These are phyloP conservation scores for Crocallis elinguaria DNA, from an alignment of 2,888 invertebrate genomes.

Conservation along the genomic window DNA sequence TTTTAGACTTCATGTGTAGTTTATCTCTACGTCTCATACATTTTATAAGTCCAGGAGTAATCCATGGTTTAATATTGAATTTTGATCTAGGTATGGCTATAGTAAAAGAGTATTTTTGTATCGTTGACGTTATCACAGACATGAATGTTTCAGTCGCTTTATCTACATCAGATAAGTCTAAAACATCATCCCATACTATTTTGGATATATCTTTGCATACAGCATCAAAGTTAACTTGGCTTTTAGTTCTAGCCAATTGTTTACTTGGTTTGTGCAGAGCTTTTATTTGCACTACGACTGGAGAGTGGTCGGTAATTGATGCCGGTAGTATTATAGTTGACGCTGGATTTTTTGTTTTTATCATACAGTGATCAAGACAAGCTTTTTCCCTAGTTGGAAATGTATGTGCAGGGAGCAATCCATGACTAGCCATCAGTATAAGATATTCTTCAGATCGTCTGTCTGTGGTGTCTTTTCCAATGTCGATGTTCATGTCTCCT, in stretches of 20 bases:
- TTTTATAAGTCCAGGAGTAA: no score
- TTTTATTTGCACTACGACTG: neutral
- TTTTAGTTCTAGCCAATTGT: neutral
- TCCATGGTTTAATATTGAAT: no score
- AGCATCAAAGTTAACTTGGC: neutral
- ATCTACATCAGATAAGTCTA: neutral
- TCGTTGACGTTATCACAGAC: no score
- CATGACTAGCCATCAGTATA: neutral
- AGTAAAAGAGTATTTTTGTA: no score
- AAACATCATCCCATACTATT: neutral
- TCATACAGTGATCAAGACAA: slow-evolving; percentile 7
- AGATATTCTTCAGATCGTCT: neutral
- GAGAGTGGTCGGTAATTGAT: slow-evolving; percentile 1
- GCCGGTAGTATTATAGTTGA: neutral
- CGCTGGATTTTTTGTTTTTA: neutral
- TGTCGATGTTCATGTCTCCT: neutral
- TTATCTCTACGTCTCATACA: no score
- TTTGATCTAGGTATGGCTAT: no score
- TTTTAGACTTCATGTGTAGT: no score
- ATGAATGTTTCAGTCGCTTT: slow-evolving; percentile 2
- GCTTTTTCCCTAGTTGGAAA: neutral
- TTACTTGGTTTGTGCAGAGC: neutral
- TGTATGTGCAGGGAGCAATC: slow-evolving; percentile 1
- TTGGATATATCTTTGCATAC: neutral
- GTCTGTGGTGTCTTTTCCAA: neutral